These are phyloP conservation scores for Apostichopus japonicus DNA, from an alignment of 35 echinoderm and acorn worm species.

Conservation along the genomic window DNA sequence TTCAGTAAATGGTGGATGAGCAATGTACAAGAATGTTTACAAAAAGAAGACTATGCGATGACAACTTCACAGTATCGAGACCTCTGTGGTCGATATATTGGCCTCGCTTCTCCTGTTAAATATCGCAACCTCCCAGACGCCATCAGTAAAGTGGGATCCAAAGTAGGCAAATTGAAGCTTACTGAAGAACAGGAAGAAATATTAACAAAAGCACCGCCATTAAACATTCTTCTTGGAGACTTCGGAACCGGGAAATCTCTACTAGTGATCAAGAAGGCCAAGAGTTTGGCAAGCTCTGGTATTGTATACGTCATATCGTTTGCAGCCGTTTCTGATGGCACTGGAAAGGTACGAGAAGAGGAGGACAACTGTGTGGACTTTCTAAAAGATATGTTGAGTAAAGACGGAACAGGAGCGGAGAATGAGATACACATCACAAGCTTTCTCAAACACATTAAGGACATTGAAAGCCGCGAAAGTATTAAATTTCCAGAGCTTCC, in stretches of 20 bases:
- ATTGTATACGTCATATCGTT: constrained; percentile 35
- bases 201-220: neutral
- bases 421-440: neutral
- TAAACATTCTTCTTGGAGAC: constrained; percentile 29
- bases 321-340: constrained; percentile 6
- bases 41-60: neutral
- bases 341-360: constrained; percentile 21
- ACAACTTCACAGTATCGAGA: neutral
- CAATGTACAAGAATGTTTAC: neutral
- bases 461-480: neutral
- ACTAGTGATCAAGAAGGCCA: constrained; percentile 1
- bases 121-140: constrained; percentile 26
- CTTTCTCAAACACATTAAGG: neutral
- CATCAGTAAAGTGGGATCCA: neutral
- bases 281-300: neutral
- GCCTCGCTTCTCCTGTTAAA: constrained; percentile 19
- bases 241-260: constrained; percentile 52
- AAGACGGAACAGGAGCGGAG: neutral
- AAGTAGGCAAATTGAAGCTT: neutral
- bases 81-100: constrained; percentile 41
- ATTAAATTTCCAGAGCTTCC: neutral
- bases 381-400: neutral
- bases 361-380: constrained; percentile 24
- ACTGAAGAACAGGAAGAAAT: constrained; percentile 4
- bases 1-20: neutral